These are phyloP conservation scores for Thunnus thynnus DNA, from an alignment of 2,113 vertebrate species.

Conservation along the genomic window DNA sequence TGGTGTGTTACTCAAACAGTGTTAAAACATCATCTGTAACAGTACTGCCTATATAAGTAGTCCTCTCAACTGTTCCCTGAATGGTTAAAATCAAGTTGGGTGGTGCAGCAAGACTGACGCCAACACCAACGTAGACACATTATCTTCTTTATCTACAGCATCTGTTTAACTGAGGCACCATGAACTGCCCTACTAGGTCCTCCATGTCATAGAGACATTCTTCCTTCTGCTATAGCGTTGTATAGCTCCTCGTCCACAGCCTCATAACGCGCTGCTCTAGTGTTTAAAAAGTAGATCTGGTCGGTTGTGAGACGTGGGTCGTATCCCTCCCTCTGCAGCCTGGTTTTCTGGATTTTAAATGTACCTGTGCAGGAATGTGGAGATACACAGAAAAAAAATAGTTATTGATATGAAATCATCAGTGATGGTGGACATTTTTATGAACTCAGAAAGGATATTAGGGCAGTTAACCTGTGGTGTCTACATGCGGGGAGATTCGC, in stretches of 20 bases:
- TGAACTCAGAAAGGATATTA: background rate
- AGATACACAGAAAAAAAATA: background rate
- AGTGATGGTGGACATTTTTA: background rate
- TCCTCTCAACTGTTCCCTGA: slow-evolving; percentile 52
- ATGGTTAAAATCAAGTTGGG: slow-evolving; percentile 33
- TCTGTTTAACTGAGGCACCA: slow-evolving; percentile 20
- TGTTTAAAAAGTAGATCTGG: slow-evolving; percentile 90
- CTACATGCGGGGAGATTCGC: slow-evolving; percentile 89
- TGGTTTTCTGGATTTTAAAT: slow-evolving; percentile 95
- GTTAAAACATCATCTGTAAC: slow-evolving; percentile 70
- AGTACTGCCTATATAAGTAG: slow-evolving; percentile 59
- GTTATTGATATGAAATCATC: background rate
- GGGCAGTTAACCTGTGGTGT: slow-evolving; percentile 88
- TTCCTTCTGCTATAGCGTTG: slow-evolving; percentile 83
- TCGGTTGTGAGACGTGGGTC: slow-evolving; percentile 89
- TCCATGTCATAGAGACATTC: slow-evolving; percentile 83
- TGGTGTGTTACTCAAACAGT: slow-evolving; percentile 67
- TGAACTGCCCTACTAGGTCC: background rate
- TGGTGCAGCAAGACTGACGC: slow-evolving; percentile 29
- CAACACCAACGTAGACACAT: background rate
- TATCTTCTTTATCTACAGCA: slow-evolving; percentile 26
- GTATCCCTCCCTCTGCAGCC: slow-evolving; percentile 90
- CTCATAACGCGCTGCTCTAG: slow-evolving; percentile 85
- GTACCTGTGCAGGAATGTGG: slow-evolving; percentile 83
- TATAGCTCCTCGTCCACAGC: slow-evolving; percentile 85